phyloP scores from a whole-genome alignment of 64 coral and sea anemone species.

The Montipora capricornis region DNA sequence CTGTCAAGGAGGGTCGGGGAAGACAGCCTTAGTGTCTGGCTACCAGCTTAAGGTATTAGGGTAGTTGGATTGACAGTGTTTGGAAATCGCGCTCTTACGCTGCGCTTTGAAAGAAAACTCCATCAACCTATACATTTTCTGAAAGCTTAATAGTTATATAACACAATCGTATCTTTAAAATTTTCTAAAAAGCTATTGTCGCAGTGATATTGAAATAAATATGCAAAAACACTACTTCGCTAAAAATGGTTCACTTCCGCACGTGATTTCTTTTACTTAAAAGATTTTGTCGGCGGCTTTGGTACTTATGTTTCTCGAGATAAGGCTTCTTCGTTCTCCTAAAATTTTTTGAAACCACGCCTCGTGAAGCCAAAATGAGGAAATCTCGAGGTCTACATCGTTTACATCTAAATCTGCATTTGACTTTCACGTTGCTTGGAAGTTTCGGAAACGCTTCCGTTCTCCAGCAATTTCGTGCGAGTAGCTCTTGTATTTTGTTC shows the following conservation, averaged over 20 bases:
- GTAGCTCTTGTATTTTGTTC: neutral
- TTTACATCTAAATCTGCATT: neutral
- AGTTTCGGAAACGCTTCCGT: too few relatives aligned
- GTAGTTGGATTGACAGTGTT: neutral
- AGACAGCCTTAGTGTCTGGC: too few relatives aligned
- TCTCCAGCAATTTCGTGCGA: too few relatives aligned
- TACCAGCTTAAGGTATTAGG: neutral
- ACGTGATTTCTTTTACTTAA: neutral
- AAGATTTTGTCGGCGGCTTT: neutral
- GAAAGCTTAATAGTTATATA: constrained; percentile 5
- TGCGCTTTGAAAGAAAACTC: neutral
- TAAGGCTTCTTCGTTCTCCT: neutral
- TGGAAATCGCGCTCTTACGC: neutral
- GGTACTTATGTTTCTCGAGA: neutral
- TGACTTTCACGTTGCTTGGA: too few relatives aligned
- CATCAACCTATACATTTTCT: neutral
- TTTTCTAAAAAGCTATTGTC: neutral
- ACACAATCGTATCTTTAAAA: neutral
- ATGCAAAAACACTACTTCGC: too few relatives aligned
- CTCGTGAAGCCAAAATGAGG: neutral
- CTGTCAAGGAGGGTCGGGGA: too few relatives aligned
- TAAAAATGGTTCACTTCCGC: too few relatives aligned
- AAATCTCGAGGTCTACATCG: neutral
- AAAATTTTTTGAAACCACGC: neutral
- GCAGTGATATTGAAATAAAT: too few relatives aligned